Base-by-base conservation (phyloP, 2,113 vertebrate genomes). In the Leucopsar rothschildi region DNA sequence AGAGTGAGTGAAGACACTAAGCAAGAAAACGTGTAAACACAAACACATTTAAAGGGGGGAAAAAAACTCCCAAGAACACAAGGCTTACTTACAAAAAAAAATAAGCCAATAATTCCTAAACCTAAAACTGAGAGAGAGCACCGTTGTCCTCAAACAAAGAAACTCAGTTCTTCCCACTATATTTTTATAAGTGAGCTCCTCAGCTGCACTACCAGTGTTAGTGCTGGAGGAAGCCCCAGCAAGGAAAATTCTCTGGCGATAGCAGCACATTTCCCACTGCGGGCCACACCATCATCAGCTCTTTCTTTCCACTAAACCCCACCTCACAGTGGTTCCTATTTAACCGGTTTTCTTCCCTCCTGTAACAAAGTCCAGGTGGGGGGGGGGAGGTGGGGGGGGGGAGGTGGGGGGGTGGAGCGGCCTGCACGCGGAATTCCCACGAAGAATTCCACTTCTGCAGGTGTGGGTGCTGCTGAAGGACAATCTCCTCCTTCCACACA, bases 401-500 rank as follows among this genome's bases (percentile, higher is more conserved):
- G 0, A 14, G 10, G 10, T 1, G 0, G 16, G 10, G 10, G 10
- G 11, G 39, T 39, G 39, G 39, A 20, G 50, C 11, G 12, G 75
- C 5, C 29, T 24, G 37, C 27, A 21, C 0, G 3, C 2, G 5
- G 24, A 2, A 49, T 53, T 70, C 68, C 59, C 73, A 15, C 4
- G 0, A 49, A 1, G 22, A 60, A 82, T 75, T 60, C 61, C 84
- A 44, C 53, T 82, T 88, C 23, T 72, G 87, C 82, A 52, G 92
- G 85, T 82, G 37, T 20, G 61, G 60, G 89, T 50, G 69, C 82
- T 71, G 77, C 69, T 55, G 77, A 63, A 73, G 22, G 52, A 44
- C 27, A 64, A 23, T 9, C 3, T n/a, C 14, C 55, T 22, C 20
- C 39, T 61, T 24, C 60, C 1, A 1, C 76, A 92, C 88, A 96